Base-by-base conservation (phyloP, 2,113 vertebrate genomes). In the Tor tambroides region DNA sequence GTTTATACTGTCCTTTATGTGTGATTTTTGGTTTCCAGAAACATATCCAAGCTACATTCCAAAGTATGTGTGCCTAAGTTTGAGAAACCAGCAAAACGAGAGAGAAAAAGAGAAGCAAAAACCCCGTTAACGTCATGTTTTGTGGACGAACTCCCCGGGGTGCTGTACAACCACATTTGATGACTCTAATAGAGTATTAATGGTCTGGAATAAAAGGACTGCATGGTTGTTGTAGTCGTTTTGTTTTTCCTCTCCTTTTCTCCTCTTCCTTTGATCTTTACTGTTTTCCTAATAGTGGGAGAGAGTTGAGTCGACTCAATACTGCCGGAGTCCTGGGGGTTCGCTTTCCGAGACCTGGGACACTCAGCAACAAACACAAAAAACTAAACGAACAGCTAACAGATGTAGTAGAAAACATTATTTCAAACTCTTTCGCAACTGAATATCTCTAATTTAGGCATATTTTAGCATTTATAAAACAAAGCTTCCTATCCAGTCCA, bases 131-230 rank as follows among this genome's bases (percentile, higher is more conserved):
- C 19, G 15, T 72, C 67, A n/a, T 59, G 85, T 56, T 86, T 80
- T 74, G 83, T 79, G 87, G 83, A 72, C 78, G 30, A 86, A 81
- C 51, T 81, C 81, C 83, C 87, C 23, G 26, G 26, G 15, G 28
- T 43, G 43, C 51, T 69, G 51, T 83, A 72, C 63, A 69, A 59
- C 63, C 72, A 75, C 56, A 83, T 56, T 85, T 89, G 77, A 85
- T 85, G 84, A 49, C 43, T 80, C 83, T 86, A 85, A 89, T 91
- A 80, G 65, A 63, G 63, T 35, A 78, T 88, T 85, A 88, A 91
- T 85, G 88, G 26, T 56, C 17, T 51, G 61, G 26, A 85, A 89
- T 78, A 87, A 82, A 80, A 30, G 35, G 5, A 83, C 23, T 71
- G 35, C 12, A 49, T 80, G 41, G 28, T 46, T 51, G 63, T 81